phyloP scores from a whole-genome alignment of 1,140 invertebrate genomes.

The Brachionus asplanchnoidis region DNA sequence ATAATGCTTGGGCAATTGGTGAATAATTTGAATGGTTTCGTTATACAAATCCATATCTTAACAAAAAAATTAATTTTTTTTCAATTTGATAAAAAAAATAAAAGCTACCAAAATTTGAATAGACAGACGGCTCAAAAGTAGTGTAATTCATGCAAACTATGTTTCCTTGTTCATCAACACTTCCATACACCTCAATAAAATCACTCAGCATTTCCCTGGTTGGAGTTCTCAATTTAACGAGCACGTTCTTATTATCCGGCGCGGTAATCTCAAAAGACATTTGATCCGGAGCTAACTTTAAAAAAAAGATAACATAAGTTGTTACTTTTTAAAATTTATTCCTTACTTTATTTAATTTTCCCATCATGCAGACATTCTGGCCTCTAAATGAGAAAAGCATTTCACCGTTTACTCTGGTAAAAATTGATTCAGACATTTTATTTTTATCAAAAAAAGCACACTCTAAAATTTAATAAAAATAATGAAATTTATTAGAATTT shows the following conservation, averaged over 20 bases:
- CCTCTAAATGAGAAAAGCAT: neutral
- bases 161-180: slow-evolving; percentile 41
- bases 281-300: slow-evolving; percentile 7
- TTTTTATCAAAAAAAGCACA: slow-evolving; percentile 12
- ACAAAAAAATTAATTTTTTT: neutral
- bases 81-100: neutral
- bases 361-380: slow-evolving; percentile 25
- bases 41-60: slow-evolving; percentile 40
- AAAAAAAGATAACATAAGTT: neutral
- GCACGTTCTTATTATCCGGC: neutral
- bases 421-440: slow-evolving; percentile 34
- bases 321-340: neutral
- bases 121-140: slow-evolving; percentile 22
- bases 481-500: neutral
- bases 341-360: slow-evolving; percentile 19
- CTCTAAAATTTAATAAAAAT: neutral
- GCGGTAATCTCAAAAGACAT: slow-evolving; percentile 20
- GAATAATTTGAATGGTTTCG: slow-evolving; percentile 29
- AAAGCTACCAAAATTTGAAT: neutral
- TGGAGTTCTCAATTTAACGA: slow-evolving; percentile 28
- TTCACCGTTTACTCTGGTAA: slow-evolving; percentile 14
- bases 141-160: slow-evolving; percentile 28
- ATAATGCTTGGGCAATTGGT: slow-evolving; percentile 40
- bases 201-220: slow-evolving; percentile 27
- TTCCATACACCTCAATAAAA: slow-evolving; percentile 35